Base-by-base conservation (phyloP, 2,797 vertebrate species). In the Furcifer pardalis region DNA sequence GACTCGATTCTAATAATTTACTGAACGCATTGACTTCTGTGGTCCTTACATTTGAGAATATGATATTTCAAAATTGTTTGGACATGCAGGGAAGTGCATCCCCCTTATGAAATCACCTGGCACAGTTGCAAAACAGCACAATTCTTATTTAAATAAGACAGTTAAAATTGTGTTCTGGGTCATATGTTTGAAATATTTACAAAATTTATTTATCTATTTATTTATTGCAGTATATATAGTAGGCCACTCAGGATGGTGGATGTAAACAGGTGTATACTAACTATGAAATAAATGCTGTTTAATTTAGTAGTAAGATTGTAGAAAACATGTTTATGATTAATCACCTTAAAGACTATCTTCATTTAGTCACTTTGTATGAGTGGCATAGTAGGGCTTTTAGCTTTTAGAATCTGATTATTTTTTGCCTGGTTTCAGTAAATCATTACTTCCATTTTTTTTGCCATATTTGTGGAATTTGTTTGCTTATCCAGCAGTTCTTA, bases 1-100 rank as follows among this genome's bases (percentile, higher is more conserved):
- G 68, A 83, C 7, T 77, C 27, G 73, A 77, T 77, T 82, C 73
- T 77, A 77, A 63, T 83, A 69, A 56, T 77, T 77, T 83, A 56
- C 25, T 77, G 7, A 56, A 40, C 17, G 56, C 27, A 37, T 77
- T 83, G 82, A 68, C 63, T 68, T 69, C 23, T 69, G 27, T 68
- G 25, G 5, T 63, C 44, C 74, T 69, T 59, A 77, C 10, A 68
- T 77, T 66, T 59, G 46, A 32, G 15, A 83, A 83, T 77, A 37
- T 32, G 75, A 77, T 68, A 32, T 83, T 83, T 40, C 62, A 77
- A n/a, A 75, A 77, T 68, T 68, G 35, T 9, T 69, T 46, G 68
- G 49, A 19, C 42, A 49, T 68, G 42, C 49, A 76, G 10, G 74
- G 35, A 82, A 65, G n/a, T 56, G 35, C 19, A 82, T 49, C 42